phyloP scores from a whole-genome alignment of 1,140 invertebrate species.

The Drosophila hydei region DNA sequence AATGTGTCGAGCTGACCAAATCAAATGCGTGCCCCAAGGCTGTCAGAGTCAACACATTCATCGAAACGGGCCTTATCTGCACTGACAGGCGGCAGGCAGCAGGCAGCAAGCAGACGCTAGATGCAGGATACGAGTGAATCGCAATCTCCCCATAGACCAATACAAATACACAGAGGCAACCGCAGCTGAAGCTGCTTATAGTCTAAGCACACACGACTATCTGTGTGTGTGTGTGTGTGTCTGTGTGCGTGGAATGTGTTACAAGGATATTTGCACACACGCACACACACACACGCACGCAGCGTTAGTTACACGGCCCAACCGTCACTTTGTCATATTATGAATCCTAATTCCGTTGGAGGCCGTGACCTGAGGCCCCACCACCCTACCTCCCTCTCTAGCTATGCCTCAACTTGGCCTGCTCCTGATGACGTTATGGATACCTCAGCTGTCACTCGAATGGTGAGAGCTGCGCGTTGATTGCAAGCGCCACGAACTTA shows the following conservation, averaged over 20 bases:
- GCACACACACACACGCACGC: conserved; percentile 8
- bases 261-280: conserved; percentile 63
- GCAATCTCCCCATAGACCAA: conserved; percentile 55
- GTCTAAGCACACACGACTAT: conserved; percentile 49
- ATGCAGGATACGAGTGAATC: not conserved
- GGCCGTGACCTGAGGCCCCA: conserved; percentile 55
- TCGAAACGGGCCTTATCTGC: conserved; percentile 55
- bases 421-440: conserved; percentile 73
- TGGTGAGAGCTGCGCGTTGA: conserved; percentile 45
- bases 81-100: conserved; percentile 24
- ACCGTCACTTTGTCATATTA: conserved; percentile 69
- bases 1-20: conserved; percentile 64
- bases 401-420: not conserved
- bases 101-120: conserved; percentile 22
- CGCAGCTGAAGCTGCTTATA: conserved; percentile 73
- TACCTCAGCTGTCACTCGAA: conserved; percentile 78
- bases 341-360: conserved; percentile 72
- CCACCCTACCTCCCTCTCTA: not conserved
- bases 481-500: conserved; percentile 45
- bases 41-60: conserved; percentile 74
- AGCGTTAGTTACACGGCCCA: conserved; percentile 45
- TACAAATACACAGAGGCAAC: conserved; percentile 58
- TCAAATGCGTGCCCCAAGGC: conserved; percentile 70
- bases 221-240: conserved; percentile 11
- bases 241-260: conserved; percentile 52